Base-by-base conservation (phyloP, 2,888 invertebrate species). In the Ametastegia equiseti region DNA sequence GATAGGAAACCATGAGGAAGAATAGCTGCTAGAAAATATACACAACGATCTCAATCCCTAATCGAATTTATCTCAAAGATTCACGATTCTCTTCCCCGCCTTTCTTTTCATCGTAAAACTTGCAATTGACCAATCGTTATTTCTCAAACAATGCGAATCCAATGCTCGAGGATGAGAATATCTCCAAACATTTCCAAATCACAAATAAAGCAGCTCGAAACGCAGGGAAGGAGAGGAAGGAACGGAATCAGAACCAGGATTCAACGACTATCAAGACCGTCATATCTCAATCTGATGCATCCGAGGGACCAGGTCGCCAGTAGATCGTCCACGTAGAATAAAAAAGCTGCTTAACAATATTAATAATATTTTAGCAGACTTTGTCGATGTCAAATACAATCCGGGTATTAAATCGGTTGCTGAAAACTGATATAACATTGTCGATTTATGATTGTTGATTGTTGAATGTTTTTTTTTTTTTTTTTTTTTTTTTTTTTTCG, bases 231-330 rank as follows among this genome's bases (percentile, higher is more conserved):
- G 23, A 30, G 0, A 54, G 75, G 75, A 33, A 36, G 27, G n/a
- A n/a, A n/a, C n/a, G 60, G 27, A 60, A 87, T 85, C 84, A 87
- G 86, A 88, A 78, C 82, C 82, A 86, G 86, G 82, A 86, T 42
- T n/a, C n/a, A 88, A 90, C 89, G 90, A 91, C 88, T 88, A 90
- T 91, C 91, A 91, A 90, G 88, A 90, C 90, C 89, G 89, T 91
- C 91, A 88, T 89, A 90, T 90, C 90, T 90, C 91, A 86, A 87
- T 89, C 88, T 88, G 90, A 89, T 88, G 90, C 13, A 11, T 60
- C 60, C 30, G 1, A 15, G 60, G 30, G 1, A 60, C 15, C 15
- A 13, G 6, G 27, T 60, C 15, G 0, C 27, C 60, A 30, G 60
- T 30, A 67, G 23, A 71, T 71, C 9, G 42, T 50, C 45, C 13